These are phyloP conservation scores for Furnarius figulus DNA, from an alignment of 2,113 vertebrate genomes.

Conservation along the genomic window DNA sequence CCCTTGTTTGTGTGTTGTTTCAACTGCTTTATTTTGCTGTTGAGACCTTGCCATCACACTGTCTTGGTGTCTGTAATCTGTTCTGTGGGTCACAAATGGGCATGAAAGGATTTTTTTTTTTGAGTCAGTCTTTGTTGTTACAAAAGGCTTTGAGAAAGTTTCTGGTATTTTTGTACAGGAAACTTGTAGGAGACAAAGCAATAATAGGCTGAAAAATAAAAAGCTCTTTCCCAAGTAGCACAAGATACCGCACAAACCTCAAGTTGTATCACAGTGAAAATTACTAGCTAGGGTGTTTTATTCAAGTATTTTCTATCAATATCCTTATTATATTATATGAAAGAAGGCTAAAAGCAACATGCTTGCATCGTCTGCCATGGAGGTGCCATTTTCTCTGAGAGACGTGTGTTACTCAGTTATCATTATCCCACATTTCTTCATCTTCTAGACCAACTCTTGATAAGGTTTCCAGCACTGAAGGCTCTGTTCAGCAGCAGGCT, in stretches of 20 bases:
- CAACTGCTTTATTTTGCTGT: background rate
- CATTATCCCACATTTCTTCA: conserved; percentile 46
- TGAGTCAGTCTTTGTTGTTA: background rate
- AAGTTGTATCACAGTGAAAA: conserved; percentile 48
- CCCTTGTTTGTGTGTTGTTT: background rate
- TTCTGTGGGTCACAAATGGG: background rate
- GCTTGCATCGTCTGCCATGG: conserved; percentile 10
- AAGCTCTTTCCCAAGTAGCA: conserved; percentile 17
- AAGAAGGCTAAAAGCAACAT: background rate
- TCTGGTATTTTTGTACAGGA: conserved; percentile 23
- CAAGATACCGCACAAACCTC: conserved; percentile 18
- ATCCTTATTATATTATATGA: background rate
- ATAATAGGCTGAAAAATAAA: conserved; percentile 42
- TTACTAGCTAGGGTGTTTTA: conserved; percentile 48
- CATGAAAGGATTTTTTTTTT: background rate
- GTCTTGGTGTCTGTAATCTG: background rate
- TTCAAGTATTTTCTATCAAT: conserved; percentile 58
- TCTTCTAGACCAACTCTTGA: conserved; percentile 40
- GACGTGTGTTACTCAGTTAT: conserved; percentile 32
- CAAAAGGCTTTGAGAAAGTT: background rate
- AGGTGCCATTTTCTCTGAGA: conserved; percentile 53
- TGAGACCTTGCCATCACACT: background rate
- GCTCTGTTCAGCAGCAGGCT: background rate
- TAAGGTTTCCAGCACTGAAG: background rate
- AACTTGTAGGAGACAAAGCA: conserved; percentile 1